Conservation (phyloP, 2,113 vertebrate genomes). For the Eulemur rufifrons region DNA sequence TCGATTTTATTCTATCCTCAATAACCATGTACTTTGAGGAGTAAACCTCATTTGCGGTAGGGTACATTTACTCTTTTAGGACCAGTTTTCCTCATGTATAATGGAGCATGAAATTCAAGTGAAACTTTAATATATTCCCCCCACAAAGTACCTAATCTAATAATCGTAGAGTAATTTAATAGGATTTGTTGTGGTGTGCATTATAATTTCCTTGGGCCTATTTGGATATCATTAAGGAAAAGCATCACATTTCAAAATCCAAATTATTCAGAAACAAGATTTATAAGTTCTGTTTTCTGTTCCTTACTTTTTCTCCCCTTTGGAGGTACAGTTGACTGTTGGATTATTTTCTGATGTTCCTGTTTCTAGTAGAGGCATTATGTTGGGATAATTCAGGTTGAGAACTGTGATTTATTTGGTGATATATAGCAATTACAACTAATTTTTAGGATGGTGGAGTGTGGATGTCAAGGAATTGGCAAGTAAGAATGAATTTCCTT, state of each 20-base stretch:
- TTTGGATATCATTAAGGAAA: constrained; percentile 37
- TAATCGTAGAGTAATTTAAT: background rate
- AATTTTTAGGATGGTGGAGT: constrained; percentile 68
- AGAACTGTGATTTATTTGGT: constrained; percentile 45
- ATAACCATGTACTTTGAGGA: background rate
- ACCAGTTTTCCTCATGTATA: background rate
- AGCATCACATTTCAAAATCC: constrained; percentile 14
- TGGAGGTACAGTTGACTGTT: constrained; percentile 4
- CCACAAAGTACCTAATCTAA: constrained; percentile 11
- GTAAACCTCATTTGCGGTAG: background rate
- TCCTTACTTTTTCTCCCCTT: background rate
- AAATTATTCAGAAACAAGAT: background rate
- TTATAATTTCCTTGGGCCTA: background rate
- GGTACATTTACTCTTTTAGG: background rate
- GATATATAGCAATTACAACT: constrained; percentile 72
- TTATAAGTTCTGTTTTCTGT: constrained; percentile 20
- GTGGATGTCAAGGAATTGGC: constrained; percentile 71
- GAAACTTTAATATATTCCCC: background rate
- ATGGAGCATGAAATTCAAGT: constrained; percentile 10
- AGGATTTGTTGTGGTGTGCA: background rate
- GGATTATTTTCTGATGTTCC: background rate
- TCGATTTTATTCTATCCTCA: constrained; percentile 20
- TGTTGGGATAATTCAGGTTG: constrained; percentile 10
- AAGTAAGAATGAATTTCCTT: constrained; percentile 50
- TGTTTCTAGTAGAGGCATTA: background rate